These are phyloP conservation scores for Sinosuthora webbiana DNA, from an alignment of 2,113 vertebrate species.

Conservation along the genomic window DNA sequence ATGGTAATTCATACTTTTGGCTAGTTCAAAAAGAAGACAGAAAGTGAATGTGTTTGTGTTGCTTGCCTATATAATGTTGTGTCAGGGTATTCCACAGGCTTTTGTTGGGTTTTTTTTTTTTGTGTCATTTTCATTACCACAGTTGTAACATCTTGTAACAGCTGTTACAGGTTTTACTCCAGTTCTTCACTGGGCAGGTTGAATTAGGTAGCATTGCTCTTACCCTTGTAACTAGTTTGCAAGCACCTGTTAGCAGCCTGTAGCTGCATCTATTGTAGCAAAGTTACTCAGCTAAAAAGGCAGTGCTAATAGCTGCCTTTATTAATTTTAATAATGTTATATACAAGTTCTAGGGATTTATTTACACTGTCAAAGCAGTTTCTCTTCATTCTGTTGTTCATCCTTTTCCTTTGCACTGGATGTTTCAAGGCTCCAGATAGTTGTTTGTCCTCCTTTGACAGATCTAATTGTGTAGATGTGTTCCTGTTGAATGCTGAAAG, in stretches of 20 bases:
- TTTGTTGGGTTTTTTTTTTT: background rate
- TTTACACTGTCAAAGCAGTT: background rate
- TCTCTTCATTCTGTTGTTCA: background rate
- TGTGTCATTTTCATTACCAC: background rate
- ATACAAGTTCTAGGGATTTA: background rate
- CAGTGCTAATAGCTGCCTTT: background rate
- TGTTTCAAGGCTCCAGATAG: background rate
- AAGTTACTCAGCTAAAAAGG: background rate
- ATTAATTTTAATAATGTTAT: background rate
- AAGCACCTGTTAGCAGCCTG: background rate
- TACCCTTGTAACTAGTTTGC: background rate
- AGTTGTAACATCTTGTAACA: background rate
- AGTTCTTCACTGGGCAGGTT: background rate
- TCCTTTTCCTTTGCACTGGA: background rate
- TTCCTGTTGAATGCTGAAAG: background rate
- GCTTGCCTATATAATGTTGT: background rate
- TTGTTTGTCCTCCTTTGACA: background rate
- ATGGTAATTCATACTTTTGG: background rate
- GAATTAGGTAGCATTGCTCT: background rate
- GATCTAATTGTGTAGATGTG: background rate
- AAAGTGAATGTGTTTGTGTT: background rate
- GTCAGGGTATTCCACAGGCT: background rate
- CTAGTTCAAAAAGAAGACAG: background rate
- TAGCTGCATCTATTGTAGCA: background rate
- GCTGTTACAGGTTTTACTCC: background rate